These are phyloP conservation scores for Neotoma lepida DNA, from an alignment of 2,113 vertebrate species.

Conservation along the genomic window DNA sequence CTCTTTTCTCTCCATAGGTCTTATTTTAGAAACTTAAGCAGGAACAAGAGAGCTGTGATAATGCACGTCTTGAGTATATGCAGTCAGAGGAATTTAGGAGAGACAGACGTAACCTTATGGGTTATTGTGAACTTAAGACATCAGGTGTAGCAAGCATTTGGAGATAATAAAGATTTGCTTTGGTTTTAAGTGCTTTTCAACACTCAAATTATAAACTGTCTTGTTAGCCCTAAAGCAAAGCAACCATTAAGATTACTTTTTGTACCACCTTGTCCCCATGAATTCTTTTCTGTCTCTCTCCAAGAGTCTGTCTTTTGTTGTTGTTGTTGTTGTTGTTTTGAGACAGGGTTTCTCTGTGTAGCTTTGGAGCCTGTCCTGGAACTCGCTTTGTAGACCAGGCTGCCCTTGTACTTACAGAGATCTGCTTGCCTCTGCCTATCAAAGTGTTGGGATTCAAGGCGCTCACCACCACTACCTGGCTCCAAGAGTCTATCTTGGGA, in stretches of 20 bases:
- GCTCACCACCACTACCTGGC: no score
- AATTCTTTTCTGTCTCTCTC: background rate
- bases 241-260: background rate
- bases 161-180: background rate
- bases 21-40: background rate
- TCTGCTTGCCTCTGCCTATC: no score
- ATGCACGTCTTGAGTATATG: background rate
- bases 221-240: background rate
- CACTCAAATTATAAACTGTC: background rate
- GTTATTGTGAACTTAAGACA: background rate
- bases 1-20: background rate
- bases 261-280: accelerated
- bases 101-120: accelerated
- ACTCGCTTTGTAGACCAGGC: no score
- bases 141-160: background rate
- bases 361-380: no score
- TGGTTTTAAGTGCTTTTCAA: background rate
- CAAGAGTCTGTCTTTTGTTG: background rate
- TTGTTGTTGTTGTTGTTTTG: no score
- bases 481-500: background rate
- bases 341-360: no score
- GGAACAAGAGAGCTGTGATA: background rate
- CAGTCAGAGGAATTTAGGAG: background rate
- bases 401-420: no score
- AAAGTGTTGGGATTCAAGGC: no score